Percentiles rank a stretch among this genome's conserved stretches.
These are phyloP conservation scores for Triplophysa siluroides DNA, from an alignment of 2,113 vertebrate species.

Conservation along the genomic window DNA sequence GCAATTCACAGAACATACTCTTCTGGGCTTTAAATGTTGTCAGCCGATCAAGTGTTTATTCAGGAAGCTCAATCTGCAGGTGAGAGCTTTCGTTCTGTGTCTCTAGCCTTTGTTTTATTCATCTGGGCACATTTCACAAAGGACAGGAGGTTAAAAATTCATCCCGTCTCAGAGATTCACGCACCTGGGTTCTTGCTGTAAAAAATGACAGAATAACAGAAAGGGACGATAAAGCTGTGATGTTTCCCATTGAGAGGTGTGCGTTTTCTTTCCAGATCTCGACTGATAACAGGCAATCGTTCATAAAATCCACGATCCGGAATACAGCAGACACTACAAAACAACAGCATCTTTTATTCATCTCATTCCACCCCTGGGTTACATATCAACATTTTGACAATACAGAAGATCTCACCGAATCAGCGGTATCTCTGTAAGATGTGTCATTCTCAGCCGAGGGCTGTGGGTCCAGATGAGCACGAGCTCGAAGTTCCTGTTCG, in stretches of 20 bases:
- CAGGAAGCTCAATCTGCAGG: neutral
- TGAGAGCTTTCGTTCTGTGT: constrained; percentile 12
- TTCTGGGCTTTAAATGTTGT: neutral
- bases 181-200: constrained; percentile 16
- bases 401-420: constrained; percentile 33
- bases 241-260: neutral
- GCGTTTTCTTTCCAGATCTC: neutral
- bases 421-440: constrained; percentile 11
- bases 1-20: neutral
- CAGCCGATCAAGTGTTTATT: constrained; percentile 5
- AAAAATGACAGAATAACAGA: constrained; percentile 25
- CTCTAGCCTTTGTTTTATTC: constrained; percentile 45
- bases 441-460: constrained; percentile 33
- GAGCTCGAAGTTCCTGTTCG: neutral
- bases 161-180: constrained; percentile 15
- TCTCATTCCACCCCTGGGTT: constrained; percentile 14
- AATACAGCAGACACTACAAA: constrained; percentile 26
- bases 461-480: neutral
- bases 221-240: constrained; percentile 27
- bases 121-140: constrained; percentile 41
- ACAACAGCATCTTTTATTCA: constrained; percentile 41
- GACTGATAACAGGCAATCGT: constrained; percentile 30
- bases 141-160: constrained; percentile 43
- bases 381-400: constrained; percentile 36
- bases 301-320: neutral